Evolutionary conservation across 2,113 vertebrate species (phyloP).

Genomic region (Lepus americanus): DNA sequence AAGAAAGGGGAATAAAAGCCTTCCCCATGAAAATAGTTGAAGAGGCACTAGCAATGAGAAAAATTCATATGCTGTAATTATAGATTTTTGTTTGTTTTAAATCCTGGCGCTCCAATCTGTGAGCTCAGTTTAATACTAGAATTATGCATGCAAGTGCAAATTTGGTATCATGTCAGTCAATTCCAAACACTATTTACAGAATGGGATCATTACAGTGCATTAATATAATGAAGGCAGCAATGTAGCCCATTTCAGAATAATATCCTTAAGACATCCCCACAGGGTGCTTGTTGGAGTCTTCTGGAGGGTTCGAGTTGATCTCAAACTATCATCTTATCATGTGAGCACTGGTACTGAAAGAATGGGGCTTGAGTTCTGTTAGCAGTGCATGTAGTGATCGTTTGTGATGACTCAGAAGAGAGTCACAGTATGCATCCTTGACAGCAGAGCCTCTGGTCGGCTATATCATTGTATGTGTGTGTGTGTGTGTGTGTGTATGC

Average conservation of each 20-base stretch:
- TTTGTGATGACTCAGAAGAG: neutral
- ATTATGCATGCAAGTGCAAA: constrained; percentile 81
- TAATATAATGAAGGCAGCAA: constrained; percentile 71
- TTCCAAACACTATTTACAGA: constrained; percentile 76
- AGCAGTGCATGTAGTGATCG: neutral
- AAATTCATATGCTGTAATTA: constrained; percentile 77
- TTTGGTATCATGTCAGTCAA: constrained; percentile 79
- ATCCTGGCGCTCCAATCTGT: constrained; percentile 73
- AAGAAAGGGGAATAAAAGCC: constrained; percentile 58
- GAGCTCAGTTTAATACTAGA: constrained; percentile 74
- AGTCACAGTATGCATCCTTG: no score
- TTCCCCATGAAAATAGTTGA: neutral
- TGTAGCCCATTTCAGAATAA: neutral
- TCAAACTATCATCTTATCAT: neutral
- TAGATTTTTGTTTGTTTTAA: constrained; percentile 83
- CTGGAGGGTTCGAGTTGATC: neutral
- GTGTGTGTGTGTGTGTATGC: no score
- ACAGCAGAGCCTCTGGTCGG: neutral
- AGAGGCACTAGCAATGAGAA: constrained; percentile 50
- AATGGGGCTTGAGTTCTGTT: neutral
- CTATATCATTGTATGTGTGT: no score
- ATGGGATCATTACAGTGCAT: constrained; percentile 77
- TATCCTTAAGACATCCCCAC: neutral
- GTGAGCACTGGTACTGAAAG: neutral
- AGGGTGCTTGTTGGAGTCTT: neutral